Evolutionary conservation across 2,797 vertebrate genomes (phyloP), one percentile per base, ranked within the genome.

Genomic region (Enteromius afrohamiltoni): DNA sequence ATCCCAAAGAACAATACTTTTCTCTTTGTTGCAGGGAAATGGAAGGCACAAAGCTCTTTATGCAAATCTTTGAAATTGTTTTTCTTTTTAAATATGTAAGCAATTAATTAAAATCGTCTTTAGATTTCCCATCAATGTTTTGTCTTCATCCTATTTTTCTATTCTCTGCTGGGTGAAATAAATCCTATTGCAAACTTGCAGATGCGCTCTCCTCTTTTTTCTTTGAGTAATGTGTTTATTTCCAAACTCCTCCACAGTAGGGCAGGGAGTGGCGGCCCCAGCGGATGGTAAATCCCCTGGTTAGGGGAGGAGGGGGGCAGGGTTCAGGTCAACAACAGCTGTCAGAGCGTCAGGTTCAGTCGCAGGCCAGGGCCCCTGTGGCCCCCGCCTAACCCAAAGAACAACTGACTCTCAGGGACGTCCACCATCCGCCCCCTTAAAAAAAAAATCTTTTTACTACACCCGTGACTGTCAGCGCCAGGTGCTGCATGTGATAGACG

Each of bases 81-180:
- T 90, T 91, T 89, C 83, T 89, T 88, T 91, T 91, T 84, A 87
- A 86, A 88, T 85, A 93, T 90, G 85, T 91, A 93, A 94, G 92
- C 93, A 94, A 93, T 94, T 82, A 92, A 94, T 94, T 94, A 91
- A 95, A 90, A 93, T 89, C 88, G 91, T 94, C 91, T 94, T 90
- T 95, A 95, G 93, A 95, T 95, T 95, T 94, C 93, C 93, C 93
- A 92, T 93, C 91, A 88, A 93, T 90, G 92, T 93, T 94, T 93
- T 93, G 93, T 94, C 92, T 93, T 94, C 91, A 94, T 94, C 93
- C 93, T 95, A 94, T 95, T 95, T 95, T 94, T 95, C 92, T 93
- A 94, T 95, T 95, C 93, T 94, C 93, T 92, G 80, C 90, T 91
- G 88, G 89, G 93, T 94, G 93, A 95, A 95, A 95, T 95, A 95